Conservation (phyloP, 2,888 invertebrate species). For the Metallyticus violacea region DNA sequence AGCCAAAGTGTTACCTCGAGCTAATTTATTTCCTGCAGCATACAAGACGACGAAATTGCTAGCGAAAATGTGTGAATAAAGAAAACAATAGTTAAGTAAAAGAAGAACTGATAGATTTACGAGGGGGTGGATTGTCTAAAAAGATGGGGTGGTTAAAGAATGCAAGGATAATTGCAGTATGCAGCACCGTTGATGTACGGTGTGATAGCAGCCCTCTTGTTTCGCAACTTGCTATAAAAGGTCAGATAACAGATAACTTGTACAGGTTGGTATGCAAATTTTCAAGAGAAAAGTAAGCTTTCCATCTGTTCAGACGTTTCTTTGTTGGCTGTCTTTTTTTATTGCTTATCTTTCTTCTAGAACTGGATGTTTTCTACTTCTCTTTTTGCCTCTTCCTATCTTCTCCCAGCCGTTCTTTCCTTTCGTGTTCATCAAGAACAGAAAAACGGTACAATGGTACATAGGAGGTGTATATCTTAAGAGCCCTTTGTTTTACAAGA, state of each 20-base stretch:
- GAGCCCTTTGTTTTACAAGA: no score
- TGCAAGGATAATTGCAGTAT: not conserved
- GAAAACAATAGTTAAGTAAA: not conserved
- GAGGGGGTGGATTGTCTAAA: not conserved
- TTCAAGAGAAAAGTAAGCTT: not conserved
- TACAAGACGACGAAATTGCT: not conserved
- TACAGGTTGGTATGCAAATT: slow-evolving; percentile 1
- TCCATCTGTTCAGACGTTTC: not conserved
- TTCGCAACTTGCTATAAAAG: not conserved
- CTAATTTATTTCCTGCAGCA: not conserved
- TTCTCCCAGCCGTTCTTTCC: not conserved
- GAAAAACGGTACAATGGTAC: no score
- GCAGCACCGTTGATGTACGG: not conserved
- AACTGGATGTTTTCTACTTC: not conserved
- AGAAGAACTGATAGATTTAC: slow-evolving; percentile 1
- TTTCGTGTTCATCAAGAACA: not conserved
- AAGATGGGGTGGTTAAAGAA: not conserved
- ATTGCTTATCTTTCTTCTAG: not conserved
- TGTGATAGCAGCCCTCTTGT: not conserved
- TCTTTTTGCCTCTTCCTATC: not conserved
- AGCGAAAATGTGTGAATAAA: no score
- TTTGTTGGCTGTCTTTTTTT: not conserved
- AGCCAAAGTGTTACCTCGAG: not conserved
- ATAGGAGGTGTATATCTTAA: no score
- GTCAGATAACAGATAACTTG: not conserved